Conservation (phyloP, 2,797 vertebrate genomes). For the Xyrichtys novacula region DNA sequence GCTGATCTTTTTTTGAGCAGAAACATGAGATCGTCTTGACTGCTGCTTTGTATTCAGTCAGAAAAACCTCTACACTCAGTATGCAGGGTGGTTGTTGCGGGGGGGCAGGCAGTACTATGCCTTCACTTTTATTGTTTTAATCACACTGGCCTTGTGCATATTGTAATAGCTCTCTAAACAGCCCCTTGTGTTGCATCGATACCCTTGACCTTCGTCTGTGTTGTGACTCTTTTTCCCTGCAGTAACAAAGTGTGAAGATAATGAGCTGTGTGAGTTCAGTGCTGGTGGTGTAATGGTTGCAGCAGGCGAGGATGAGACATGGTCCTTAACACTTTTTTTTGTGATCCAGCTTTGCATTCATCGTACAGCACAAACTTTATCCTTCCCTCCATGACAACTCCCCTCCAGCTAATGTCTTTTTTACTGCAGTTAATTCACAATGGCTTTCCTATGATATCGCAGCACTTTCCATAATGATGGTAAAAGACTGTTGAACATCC, state of each 20-base stretch:
- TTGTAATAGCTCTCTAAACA: constrained; percentile 47
- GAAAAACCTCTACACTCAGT: constrained; percentile 54
- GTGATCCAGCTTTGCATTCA: constrained; percentile 17
- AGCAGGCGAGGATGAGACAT: constrained; percentile 19
- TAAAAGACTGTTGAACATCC: no score
- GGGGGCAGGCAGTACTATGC: constrained; percentile 29
- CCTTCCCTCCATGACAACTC: constrained; percentile 14
- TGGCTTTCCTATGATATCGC: no score
- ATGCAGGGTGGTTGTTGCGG: constrained; percentile 44
- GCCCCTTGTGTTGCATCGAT: constrained; percentile 36
- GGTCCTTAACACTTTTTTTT: constrained; percentile 32
- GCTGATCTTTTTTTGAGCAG: constrained; percentile 38
- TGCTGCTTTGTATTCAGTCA: constrained; percentile 59
- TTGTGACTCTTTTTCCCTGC: constrained; percentile 36
- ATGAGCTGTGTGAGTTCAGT: constrained; percentile 42
- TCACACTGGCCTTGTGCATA: constrained; percentile 28
- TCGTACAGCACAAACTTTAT: constrained; percentile 20
- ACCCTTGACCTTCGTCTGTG: constrained; percentile 39
- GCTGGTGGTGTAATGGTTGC: constrained; percentile 45
- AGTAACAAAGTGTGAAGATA: constrained; percentile 50
- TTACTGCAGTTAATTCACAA: no score
- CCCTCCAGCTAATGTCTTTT: no score
- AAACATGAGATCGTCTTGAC: constrained; percentile 43
- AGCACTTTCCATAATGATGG: no score
- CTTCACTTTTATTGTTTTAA: constrained; percentile 37